phyloP scores from a whole-genome alignment of 2,797 vertebrate species.

The Neopelma chrysocephalum region DNA sequence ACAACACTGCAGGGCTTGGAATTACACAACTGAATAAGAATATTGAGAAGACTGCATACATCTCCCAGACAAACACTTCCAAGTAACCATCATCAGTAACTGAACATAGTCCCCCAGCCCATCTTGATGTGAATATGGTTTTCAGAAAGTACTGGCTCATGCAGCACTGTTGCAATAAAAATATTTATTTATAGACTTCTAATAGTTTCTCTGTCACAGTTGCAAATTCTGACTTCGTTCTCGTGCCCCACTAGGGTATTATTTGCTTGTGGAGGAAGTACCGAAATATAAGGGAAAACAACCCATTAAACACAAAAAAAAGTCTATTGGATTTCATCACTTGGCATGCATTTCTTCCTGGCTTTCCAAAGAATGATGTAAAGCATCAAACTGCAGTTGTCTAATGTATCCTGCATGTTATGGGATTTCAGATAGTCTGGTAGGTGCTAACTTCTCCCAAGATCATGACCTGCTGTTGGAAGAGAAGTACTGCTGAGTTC shows the following conservation, averaged over 20 bases:
- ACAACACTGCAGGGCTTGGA: conserved; percentile 57
- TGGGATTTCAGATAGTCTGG: background rate
- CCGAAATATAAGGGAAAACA: conserved; percentile 11
- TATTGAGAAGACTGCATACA: conserved; percentile 66
- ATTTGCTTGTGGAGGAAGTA: background rate
- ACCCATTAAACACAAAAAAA: background rate
- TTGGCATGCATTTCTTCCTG: background rate
- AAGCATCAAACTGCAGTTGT: conserved; percentile 1
- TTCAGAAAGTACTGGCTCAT: conserved; percentile 55
- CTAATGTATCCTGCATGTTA: background rate
- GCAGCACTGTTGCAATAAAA: conserved; percentile 32
- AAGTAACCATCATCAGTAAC: conserved; percentile 57
- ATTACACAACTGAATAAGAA: conserved; percentile 73
- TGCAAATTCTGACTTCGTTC: conserved; percentile 23
- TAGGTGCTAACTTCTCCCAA: background rate
- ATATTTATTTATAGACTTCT: conserved; percentile 48
- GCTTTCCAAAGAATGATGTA: conserved; percentile 1
- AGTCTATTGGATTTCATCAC: background rate
- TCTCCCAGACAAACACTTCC: conserved; percentile 70
- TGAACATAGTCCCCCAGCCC: conserved; percentile 52
- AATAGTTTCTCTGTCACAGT: conserved; percentile 6
- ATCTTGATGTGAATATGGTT: conserved; percentile 55
- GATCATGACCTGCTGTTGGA: background rate
- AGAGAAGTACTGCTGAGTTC: background rate
- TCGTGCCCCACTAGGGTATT: background rate